Base-by-base conservation (phyloP, 2,888 invertebrate genomes). In the Tuberolachnus salignus region DNA sequence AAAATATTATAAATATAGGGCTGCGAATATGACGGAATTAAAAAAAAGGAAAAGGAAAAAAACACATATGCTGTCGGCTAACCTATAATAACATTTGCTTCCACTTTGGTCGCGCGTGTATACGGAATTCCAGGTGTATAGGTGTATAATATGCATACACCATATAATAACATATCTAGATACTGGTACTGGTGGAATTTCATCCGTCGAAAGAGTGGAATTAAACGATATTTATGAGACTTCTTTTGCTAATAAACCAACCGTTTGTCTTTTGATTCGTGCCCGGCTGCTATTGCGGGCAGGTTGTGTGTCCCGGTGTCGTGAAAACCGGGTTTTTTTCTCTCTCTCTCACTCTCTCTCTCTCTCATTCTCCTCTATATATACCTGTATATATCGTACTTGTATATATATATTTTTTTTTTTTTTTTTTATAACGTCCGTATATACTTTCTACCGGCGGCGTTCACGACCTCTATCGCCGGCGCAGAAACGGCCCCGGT, bases 371-470 rank as follows among this genome's bases (percentile, higher is more conserved):
- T 4, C 34, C 59, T 4, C 34, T 34, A 6, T 34, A 34, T 34
- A 57, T 23, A 23, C 10, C 13, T 46, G 10, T 10, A 2, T 13
- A 2, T 46, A 46, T 46, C 13, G 10, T 44, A 8, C 4, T 44
- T 44, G 10, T 44, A 8, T 44, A 44, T n/a, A 44, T 44, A 8
- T 61, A n/a, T 34, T 14, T 14, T 6, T 16, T 1, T 64, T 64
- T 64, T 46, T 19, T 0, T 19, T 1, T 14, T 44, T 16, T 21
- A 10, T 42, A 51, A n/a, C 16, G 3, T 3, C 19, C 11, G n/a
- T 11, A 10, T 11, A n/a, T 11, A 66, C 23, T 73, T 73, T 73
- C 73, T 73, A 73, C 63, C 63, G 11, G 63, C 51, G 61, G 63
- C 51, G 61, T 73, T 73, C 73, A 51, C 73, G 73, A 72, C 26